These are phyloP conservation scores for Malthinus seriepunctatus DNA, from an alignment of 2,888 invertebrate genomes.

Conservation along the genomic window DNA sequence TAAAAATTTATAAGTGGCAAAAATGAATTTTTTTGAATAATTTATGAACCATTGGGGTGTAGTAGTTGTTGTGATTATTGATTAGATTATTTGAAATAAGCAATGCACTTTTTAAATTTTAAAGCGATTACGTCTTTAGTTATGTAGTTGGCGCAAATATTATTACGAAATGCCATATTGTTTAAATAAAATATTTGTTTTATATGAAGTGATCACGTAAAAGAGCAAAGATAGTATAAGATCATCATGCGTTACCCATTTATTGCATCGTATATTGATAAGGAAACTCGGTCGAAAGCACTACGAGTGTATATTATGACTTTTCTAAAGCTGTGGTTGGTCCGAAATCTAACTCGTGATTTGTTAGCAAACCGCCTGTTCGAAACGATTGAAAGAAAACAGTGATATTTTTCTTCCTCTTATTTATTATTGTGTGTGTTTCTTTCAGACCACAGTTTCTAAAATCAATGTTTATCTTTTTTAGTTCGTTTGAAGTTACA, in stretches of 20 bases:
- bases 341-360: conserved; percentile 38
- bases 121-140: too few relatives aligned
- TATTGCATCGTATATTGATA: conserved; percentile 27
- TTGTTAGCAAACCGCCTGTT: conserved; percentile 43
- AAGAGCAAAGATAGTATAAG: conserved; percentile 4
- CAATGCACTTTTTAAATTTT: too few relatives aligned
- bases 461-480: conserved; percentile 44
- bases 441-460: conserved; percentile 37
- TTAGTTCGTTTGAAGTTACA: conserved; percentile 34
- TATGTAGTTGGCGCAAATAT: too few relatives aligned
- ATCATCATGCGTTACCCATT: conserved; percentile 26
- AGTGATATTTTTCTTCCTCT: conserved; percentile 40
- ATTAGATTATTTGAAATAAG: too few relatives aligned
- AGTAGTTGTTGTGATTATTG: too few relatives aligned
- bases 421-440: conserved; percentile 41
- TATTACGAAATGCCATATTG: too few relatives aligned
- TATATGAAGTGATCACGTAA: conserved; percentile 13
- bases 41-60: too few relatives aligned
- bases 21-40: too few relatives aligned
- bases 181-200: too few relatives aligned
- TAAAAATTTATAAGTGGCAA: too few relatives aligned
- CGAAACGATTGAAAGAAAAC: conserved; percentile 44
- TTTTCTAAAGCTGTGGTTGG: conserved; percentile 29
- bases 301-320: conserved; percentile 30
- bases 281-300: conserved; percentile 23